Conservation (phyloP, 2,888 invertebrate genomes). For the Dione vanillae region DNA sequence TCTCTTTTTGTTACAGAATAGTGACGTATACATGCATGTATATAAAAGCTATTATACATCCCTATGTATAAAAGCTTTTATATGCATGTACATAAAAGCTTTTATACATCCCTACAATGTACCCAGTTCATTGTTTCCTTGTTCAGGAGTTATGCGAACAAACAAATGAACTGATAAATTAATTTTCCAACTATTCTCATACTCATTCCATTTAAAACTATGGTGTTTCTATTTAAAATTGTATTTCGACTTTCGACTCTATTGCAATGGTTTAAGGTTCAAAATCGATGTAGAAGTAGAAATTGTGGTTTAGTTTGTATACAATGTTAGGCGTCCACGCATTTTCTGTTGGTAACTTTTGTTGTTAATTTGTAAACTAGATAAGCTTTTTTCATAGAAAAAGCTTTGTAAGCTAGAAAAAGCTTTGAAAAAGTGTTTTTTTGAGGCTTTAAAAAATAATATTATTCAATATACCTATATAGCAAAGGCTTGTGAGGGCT, state of each 20-base stretch:
- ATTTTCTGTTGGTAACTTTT: not conserved
- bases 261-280: not conserved
- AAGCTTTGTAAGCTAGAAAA: too few species aligned
- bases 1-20: too few species aligned
- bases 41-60: not conserved
- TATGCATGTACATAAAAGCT: not conserved
- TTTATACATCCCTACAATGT: not conserved
- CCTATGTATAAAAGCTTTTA: too few species aligned
- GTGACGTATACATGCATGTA: too few species aligned
- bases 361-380: not conserved
- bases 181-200: constrained; percentile 6
- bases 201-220: not conserved
- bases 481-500: too few species aligned
- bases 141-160: constrained; percentile 10
- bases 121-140: constrained; percentile 1
- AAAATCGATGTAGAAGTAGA: not conserved
- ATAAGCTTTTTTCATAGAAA: too few species aligned
- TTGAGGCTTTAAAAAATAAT: too few species aligned
- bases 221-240: not conserved
- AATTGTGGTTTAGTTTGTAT: not conserved
- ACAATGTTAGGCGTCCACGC: not conserved
- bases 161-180: constrained; percentile 13
- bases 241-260: not conserved
- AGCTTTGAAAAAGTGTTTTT: too few species aligned
- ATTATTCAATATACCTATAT: too few species aligned